Evolutionary conservation across 35 echinoderm and acorn worm species (phyloP), one percentile per base, ranked within the genome.

Genomic region (Strongylocentrotus purpuratus): DNA sequence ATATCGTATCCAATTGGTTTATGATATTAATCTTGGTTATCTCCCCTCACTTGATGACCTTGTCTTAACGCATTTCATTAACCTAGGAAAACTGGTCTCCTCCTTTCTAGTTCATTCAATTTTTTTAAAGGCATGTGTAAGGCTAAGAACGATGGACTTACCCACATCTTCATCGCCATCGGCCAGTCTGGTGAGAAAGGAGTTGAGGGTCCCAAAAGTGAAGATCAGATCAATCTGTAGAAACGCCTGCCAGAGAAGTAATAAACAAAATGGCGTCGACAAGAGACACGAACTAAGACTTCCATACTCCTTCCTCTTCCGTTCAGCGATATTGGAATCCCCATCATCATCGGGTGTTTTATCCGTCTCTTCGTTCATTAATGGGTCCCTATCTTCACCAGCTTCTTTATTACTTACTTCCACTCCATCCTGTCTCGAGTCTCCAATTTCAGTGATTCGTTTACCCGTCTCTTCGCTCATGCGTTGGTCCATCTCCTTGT

Each of bases 181-280:
- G n/a, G 87, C 87, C 87, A 89, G 18, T 7, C 87, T 15, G 4
- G 32, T 89, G 7, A 89, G 31, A 20, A 46, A 41, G 87, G 13
- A 41, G 31, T 89, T 89, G 33, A 89, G 87, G 6, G 87, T 89
- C 13, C 87, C 87, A 46, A 89, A 4, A 2, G 87, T 89, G 87
- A 89, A 89, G 45, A 89, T 89, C 87, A 89, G 33, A 25, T 89
- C 87, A 89, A 89, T 33, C 45, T 89, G 31, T 22, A 89, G 87
- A 14, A 46, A 33, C 11, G 20, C 45, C 45, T 89, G 87, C 87
- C 87, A 89, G 32, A 89, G 33, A 3, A 89, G 87, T 18, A 89
- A 41, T 10, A 89, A 46, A 17, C 32, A 89, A 25, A 89, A 89
- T 20, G 87, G 33, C 87, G 33, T 33, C 33, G 87, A 89, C 20